Evolutionary conservation across 2,113 vertebrate genomes (phyloP).

Genomic region (Eudyptes chrysolophus): DNA sequence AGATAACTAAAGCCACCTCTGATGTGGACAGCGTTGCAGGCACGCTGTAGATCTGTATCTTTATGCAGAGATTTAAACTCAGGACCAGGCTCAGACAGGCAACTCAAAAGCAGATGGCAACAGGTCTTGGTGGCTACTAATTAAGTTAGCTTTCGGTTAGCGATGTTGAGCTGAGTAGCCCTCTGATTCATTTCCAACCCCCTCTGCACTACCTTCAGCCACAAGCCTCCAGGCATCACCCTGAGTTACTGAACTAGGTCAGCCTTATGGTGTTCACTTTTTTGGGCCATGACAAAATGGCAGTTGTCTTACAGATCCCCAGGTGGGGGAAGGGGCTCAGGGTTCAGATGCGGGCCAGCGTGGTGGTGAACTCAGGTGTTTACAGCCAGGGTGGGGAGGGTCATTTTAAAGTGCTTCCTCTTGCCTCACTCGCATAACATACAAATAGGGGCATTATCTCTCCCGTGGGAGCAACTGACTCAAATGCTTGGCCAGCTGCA

Average conservation of each 20-base stretch:
- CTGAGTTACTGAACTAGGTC: neutral
- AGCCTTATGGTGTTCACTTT: rapidly evolving
- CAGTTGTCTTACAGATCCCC: rapidly evolving
- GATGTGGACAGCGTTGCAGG: neutral
- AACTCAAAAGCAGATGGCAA: neutral
- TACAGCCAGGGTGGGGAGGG: neutral
- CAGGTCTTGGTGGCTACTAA: neutral
- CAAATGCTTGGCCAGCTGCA: constrained; percentile 23
- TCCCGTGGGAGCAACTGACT: constrained; percentile 35
- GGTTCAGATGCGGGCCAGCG: rapidly evolving
- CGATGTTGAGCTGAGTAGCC: neutral
- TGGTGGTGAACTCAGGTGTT: constrained; percentile 16
- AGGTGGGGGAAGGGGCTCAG: neutral
- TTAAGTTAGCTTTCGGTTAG: neutral
- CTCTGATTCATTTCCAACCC: neutral
- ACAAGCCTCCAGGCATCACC: neutral
- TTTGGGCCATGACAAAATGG: neutral
- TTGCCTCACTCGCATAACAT: neutral
- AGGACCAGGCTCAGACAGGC: neutral
- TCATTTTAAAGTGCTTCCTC: neutral
- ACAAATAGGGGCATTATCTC: constrained; percentile 21
- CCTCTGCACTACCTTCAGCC: neutral
- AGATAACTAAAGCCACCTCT: neutral
- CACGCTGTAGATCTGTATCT: neutral
- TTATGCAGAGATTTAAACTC: neutral